A percentile compares a stretch with the other conserved stretches of the same genome.
Evolutionary conservation across 2,113 vertebrate species (phyloP).

Genomic region (Seriola quinqueradiata): DNA sequence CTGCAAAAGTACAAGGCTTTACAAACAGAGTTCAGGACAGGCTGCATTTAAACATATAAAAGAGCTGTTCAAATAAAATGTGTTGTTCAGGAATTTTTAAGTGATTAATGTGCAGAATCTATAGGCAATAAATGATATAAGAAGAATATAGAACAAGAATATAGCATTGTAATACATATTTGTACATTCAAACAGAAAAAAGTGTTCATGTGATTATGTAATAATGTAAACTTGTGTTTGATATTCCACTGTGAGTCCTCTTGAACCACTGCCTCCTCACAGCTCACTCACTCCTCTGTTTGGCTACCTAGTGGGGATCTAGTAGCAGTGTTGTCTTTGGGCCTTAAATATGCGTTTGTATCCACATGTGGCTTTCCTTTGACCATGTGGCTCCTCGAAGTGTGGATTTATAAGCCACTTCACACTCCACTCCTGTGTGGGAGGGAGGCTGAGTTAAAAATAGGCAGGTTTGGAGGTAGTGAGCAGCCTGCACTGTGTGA

Average conservation of each 20-base stretch:
- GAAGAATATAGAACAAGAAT: constrained; percentile 4
- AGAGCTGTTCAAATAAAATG: constrained; percentile 28
- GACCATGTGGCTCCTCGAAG: constrained; percentile 77
- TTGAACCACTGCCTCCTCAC: constrained; percentile 55
- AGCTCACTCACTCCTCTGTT: constrained; percentile 48
- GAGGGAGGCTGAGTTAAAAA: constrained; percentile 82
- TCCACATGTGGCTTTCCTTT: constrained; percentile 77
- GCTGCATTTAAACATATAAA: constrained; percentile 37
- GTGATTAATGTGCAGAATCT: not conserved
- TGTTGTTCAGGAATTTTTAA: constrained; percentile 15
- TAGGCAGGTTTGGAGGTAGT: constrained; percentile 82
- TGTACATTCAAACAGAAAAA: constrained; percentile 46
- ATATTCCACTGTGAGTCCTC: constrained; percentile 54
- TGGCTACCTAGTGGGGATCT: constrained; percentile 37
- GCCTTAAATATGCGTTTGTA: constrained; percentile 61
- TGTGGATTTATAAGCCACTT: constrained; percentile 80
- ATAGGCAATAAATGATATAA: constrained; percentile 2
- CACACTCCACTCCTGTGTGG: constrained; percentile 81
- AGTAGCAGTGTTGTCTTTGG: constrained; percentile 62
- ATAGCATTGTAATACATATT: constrained; percentile 36
- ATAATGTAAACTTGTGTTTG: constrained; percentile 70
- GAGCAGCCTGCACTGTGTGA: constrained; percentile 69
- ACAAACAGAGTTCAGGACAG: constrained; percentile 63
- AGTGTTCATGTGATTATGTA: constrained; percentile 64
- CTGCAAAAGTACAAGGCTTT: constrained; percentile 55